Evolutionary conservation across 2,797 vertebrate genomes (phyloP).

Genomic region (Pangasius mekongensis): DNA sequence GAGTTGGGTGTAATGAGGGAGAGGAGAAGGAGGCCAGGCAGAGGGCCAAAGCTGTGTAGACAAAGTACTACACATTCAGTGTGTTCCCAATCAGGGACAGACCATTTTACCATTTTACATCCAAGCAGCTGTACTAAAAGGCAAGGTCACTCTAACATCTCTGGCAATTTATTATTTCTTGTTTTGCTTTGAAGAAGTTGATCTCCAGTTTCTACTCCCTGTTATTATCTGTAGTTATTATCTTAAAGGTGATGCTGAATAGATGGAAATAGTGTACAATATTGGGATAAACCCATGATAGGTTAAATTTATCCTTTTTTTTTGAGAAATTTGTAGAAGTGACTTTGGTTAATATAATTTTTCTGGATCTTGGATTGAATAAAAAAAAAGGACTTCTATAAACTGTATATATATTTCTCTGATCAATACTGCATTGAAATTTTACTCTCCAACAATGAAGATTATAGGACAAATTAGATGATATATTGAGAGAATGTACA

Average conservation of each 20-base stretch:
- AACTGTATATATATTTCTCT: background rate
- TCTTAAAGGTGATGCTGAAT: background rate
- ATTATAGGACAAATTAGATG: background rate
- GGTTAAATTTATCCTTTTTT: background rate
- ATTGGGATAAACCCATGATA: background rate
- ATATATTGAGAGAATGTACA: background rate
- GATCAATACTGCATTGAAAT: background rate
- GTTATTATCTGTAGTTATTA: background rate
- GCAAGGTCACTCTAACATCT: constrained; percentile 10
- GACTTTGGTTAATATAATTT: background rate
- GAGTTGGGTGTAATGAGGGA: constrained; percentile 37
- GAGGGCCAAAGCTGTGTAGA: constrained; percentile 11
- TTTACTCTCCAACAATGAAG: background rate
- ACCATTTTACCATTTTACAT: constrained; percentile 36
- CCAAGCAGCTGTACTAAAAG: constrained; percentile 1
- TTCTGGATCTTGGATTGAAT: background rate
- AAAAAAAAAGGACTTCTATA: background rate
- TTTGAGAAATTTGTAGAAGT: background rate
- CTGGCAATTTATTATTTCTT: constrained; percentile 41
- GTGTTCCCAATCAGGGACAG: constrained; percentile 11
- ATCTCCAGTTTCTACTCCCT: constrained; percentile 3
- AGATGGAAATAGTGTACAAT: background rate
- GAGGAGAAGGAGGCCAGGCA: constrained; percentile 18
- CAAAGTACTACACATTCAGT: constrained; percentile 4
- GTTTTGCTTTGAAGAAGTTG: constrained; percentile 4